Evolutionary conservation across 2,888 invertebrate genomes (phyloP).

Genomic region (Pheosia gnoma): DNA sequence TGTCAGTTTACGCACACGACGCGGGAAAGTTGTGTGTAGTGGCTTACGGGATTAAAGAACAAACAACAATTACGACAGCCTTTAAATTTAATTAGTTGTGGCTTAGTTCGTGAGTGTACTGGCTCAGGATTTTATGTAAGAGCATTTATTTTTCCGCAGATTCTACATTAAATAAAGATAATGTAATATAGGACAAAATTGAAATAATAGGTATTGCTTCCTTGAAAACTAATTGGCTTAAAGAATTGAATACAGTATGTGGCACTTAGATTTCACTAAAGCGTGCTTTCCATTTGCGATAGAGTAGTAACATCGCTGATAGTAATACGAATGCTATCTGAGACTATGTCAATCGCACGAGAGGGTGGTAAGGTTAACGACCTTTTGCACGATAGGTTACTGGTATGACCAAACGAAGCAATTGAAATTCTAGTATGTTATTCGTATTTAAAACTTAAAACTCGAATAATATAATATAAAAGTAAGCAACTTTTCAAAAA

Average conservation of each 20-base stretch:
- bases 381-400: neutral
- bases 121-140: conserved; percentile 30
- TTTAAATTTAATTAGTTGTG: conserved; percentile 41
- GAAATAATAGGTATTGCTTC: too few species aligned
- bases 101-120: conserved; percentile 27
- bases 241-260: too few species aligned
- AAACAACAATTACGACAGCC: conserved; percentile 40
- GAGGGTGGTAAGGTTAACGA: neutral
- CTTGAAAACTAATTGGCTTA: too few species aligned
- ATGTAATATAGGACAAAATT: conserved; percentile 5
- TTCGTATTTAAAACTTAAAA: too few species aligned
- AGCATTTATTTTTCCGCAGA: conserved; percentile 34
- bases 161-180: conserved; percentile 23
- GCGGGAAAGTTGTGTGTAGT: conserved; percentile 44
- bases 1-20: conserved; percentile 47
- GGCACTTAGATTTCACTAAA: too few species aligned
- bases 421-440: too few species aligned
- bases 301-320: neutral
- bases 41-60: conserved; percentile 37
- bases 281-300: neutral
- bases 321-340: neutral
- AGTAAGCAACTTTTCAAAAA: too few species aligned
- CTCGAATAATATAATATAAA: too few species aligned
- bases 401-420: neutral
- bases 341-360: neutral